These are phyloP conservation scores for Ischnura elegans DNA, from an alignment of 2,888 invertebrate species.

Conservation along the genomic window DNA sequence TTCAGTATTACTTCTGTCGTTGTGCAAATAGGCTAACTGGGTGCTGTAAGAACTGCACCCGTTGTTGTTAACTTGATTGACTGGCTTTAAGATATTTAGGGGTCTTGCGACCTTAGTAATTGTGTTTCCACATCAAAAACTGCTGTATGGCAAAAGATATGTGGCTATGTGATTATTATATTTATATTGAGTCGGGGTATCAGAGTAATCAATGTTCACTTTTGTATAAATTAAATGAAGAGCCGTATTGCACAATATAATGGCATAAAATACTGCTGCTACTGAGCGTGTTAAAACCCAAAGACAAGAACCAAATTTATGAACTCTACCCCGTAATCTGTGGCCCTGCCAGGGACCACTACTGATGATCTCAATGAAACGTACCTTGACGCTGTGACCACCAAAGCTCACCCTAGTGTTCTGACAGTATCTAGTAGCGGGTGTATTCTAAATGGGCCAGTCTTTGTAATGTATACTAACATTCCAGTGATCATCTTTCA, in stretches of 20 bases:
- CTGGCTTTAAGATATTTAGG: neutral
- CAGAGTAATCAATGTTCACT: neutral
- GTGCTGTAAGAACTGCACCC: neutral
- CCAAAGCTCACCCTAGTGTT: neutral
- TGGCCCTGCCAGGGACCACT: neutral
- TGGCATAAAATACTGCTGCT: neutral
- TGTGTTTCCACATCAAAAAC: neutral
- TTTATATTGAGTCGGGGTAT: neutral
- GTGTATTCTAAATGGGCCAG: neutral
- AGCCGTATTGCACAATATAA: neutral
- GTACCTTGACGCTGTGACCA: neutral
- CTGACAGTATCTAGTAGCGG: neutral
- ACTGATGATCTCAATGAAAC: constrained; percentile 12
- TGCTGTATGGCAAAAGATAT: neutral
- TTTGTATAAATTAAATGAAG: neutral
- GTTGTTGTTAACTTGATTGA: neutral
- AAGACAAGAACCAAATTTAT: neutral
- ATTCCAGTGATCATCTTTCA: neutral
- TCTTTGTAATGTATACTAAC: neutral
- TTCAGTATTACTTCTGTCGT: neutral
- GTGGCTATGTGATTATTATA: neutral
- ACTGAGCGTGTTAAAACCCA: neutral
- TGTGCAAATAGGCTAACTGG: neutral
- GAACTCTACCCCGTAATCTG: neutral
- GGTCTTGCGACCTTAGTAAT: neutral